Evolutionary conservation across 2,797 vertebrate species (phyloP).

Genomic region (Manis crassicaudata): DNA sequence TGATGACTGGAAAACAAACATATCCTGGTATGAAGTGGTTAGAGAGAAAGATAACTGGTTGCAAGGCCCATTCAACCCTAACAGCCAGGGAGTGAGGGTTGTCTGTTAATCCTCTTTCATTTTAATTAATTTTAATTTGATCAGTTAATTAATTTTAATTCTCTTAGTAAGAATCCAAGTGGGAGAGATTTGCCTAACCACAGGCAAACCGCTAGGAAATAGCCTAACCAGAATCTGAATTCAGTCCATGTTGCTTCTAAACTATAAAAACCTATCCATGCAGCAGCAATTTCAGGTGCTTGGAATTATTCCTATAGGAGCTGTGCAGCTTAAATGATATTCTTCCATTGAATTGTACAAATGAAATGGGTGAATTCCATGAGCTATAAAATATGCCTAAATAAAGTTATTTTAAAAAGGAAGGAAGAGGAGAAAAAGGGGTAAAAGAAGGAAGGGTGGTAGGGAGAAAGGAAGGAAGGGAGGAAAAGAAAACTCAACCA

Average conservation of each 20-base stretch:
- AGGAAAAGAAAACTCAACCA: background rate
- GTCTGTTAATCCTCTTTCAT: background rate
- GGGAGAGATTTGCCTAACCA: background rate
- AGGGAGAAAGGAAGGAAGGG: too few relatives aligned
- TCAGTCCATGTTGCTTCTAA: background rate
- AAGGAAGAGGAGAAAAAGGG: too few relatives aligned
- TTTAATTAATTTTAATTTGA: constrained; percentile 15
- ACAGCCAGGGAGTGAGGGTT: background rate
- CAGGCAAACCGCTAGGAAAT: background rate
- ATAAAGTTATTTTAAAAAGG: background rate
- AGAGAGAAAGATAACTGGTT: background rate
- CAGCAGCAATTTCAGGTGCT: background rate
- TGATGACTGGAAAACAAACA: background rate
- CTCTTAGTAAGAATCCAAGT: background rate
- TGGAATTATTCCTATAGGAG: background rate
- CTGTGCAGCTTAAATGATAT: background rate
- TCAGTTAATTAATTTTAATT: background rate
- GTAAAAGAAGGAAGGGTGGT: background rate
- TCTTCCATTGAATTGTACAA: background rate
- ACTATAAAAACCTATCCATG: background rate
- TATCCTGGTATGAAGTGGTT: background rate
- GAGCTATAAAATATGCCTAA: background rate
- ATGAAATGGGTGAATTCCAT: background rate
- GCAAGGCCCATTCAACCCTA: background rate
- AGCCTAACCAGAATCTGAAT: background rate